phyloP scores from a whole-genome alignment of 2,888 invertebrate species.

The Julus scandinavius region DNA sequence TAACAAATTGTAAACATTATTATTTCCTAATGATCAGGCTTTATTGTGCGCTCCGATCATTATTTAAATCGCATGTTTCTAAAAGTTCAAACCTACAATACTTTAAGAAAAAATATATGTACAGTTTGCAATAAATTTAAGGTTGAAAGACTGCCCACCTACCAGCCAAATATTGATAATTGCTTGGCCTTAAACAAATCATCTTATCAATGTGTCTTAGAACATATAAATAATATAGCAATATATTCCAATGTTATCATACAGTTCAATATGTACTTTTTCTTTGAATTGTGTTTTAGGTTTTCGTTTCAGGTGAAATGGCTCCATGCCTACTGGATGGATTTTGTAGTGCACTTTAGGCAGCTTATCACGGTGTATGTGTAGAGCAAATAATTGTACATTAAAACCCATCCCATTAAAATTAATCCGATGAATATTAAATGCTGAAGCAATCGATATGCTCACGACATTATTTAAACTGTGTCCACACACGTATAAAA shows the following conservation, averaged over 20 bases:
- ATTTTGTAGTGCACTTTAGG: conserved; percentile 12
- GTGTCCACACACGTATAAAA: conserved; percentile 23
- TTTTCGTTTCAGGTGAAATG: background rate
- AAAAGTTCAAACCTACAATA: background rate
- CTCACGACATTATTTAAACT: conserved; percentile 18
- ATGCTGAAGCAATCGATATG: conserved; percentile 5
- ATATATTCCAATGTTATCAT: background rate
- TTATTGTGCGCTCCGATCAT: background rate
- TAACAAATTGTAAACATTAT: background rate
- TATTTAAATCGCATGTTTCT: background rate
- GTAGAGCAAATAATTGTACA: conserved; percentile 31
- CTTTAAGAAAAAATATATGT: background rate
- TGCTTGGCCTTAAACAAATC: no score
- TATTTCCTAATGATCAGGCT: background rate
- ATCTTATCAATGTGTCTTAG: background rate
- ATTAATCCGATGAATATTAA: conserved; percentile 43
- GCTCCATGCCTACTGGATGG: background rate
- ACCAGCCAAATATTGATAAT: background rate
- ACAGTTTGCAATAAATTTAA: no score
- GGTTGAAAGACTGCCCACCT: no score
- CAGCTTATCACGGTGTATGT: conserved; percentile 8
- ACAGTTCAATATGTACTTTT: background rate
- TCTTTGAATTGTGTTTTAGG: background rate
- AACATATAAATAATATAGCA: background rate
- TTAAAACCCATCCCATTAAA: conserved; percentile 45